Evolutionary conservation across 1,140 invertebrate species (phyloP).

Genomic region (Teleogryllus occipitalis): DNA sequence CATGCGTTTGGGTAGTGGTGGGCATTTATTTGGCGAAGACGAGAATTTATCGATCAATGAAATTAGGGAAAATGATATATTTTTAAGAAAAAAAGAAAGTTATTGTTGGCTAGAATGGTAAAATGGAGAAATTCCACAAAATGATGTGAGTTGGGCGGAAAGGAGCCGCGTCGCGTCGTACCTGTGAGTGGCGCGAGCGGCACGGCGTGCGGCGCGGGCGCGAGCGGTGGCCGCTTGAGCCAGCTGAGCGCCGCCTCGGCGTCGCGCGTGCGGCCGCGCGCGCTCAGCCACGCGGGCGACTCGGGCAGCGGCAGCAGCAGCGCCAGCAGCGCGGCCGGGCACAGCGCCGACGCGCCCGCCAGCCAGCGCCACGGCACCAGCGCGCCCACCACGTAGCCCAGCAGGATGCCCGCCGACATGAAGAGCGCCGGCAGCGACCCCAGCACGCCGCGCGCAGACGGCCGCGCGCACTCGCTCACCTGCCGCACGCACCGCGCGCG

Average conservation of each 20-base stretch:
- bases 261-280: constrained; percentile 38
- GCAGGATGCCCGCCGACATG: constrained; percentile 52
- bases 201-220: constrained; percentile 7
- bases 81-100: too few species aligned
- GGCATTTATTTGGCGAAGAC: too few species aligned
- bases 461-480: constrained; percentile 55
- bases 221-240: constrained; percentile 32
- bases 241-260: constrained; percentile 40
- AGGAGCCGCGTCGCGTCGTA: too few species aligned
- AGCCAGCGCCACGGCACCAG: constrained; percentile 48
- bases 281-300: constrained; percentile 46
- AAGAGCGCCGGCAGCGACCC: constrained; percentile 53
- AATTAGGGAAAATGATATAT: too few species aligned
- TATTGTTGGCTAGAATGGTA: too few species aligned
- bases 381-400: constrained; percentile 48
- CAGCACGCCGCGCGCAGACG: constrained; percentile 50
- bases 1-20: too few species aligned
- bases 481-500: constrained; percentile 23
- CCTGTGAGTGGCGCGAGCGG: background rate
- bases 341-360: constrained; percentile 39
- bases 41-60: too few species aligned
- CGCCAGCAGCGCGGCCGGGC: constrained; percentile 38
- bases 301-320: constrained; percentile 45
- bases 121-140: too few species aligned
- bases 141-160: too few species aligned